Conservation (phyloP, 2,888 invertebrate species). For the Emesis russula region DNA sequence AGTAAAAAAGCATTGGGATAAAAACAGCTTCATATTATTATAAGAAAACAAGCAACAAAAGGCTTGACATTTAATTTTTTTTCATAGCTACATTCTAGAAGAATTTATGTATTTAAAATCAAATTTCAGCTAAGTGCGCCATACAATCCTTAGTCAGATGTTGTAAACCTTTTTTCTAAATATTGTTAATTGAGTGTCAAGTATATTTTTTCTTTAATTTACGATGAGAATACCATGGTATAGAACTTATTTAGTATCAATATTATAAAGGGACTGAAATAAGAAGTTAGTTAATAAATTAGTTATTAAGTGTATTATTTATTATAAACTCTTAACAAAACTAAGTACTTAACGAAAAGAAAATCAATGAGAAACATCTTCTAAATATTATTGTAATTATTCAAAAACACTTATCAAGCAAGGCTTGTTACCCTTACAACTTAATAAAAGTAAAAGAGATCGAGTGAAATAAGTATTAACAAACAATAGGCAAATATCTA, state of each 20-base stretch:
- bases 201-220: no score
- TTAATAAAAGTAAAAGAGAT: conserved; percentile 5
- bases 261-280: no score
- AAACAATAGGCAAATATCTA: conserved; percentile 16
- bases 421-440: conserved; percentile 18
- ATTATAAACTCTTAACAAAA: no score
- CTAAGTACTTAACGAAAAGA: not conserved
- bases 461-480: conserved; percentile 14
- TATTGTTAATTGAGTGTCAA: not conserved
- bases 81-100: not conserved
- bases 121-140: no score
- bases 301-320: no score
- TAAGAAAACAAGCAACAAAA: conserved; percentile 16
- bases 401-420: conserved; percentile 12
- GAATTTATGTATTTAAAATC: not conserved
- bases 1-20: not conserved
- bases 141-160: no score
- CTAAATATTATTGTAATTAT: conserved; percentile 18
- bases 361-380: not conserved
- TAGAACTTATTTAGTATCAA: no score
- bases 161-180: no score
- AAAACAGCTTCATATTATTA: conserved; percentile 5
- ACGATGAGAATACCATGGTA: no score
- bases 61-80: not conserved
- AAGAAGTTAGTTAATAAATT: no score